Base-by-base conservation (phyloP, 2,797 vertebrate genomes). In the Sebastes reedi region DNA sequence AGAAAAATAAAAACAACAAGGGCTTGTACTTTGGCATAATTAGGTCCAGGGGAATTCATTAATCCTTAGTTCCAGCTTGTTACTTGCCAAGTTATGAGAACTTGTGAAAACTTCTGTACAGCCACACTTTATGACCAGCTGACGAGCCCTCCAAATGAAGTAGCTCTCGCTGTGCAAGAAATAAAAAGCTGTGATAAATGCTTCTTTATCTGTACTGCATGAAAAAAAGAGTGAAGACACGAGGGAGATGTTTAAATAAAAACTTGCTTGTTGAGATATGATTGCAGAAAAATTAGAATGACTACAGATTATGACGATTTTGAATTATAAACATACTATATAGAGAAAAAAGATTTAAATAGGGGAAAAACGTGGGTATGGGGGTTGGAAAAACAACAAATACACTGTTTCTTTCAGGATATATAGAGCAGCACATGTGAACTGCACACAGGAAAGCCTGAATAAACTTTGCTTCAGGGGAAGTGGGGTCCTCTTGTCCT, bases 371-470 rank as follows among this genome's bases (percentile, higher is more conserved):
- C 14, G 8, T 5, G 55, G 52, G 52, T 11, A 14, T 4, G 12
- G n/a, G 68, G 68, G 70, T 27, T 86, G 29, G 42, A 71, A 52
- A 71, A 72, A 59, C 70, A 68, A 29, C 42, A 69, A 82, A 66
- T 46, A 71, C 18, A 39, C 64, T 84, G 75, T 86, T 79, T 84
- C 79, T 77, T 76, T 79, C 75, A 67, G 50, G 24, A 64, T 77
- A 46, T 65, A 67, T 55, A 59, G 58, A 82, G 72, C 85, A 81
- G 82, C 82, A 81, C 83, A 89, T 86, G 73, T 88, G 69, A 82
- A 82, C 46, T 75, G 82, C 69, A 71, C 86, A 91, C 88, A 95
- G 90, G 93, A 95, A 94, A 93, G 89, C 93, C 94, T 95, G 92
- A 92, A 88, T 88, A 94, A 95, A 95, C 94, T 81, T 89, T 83